Conservation (phyloP, 1,140 invertebrate species). For the Zeugodacus cucurbitae region DNA sequence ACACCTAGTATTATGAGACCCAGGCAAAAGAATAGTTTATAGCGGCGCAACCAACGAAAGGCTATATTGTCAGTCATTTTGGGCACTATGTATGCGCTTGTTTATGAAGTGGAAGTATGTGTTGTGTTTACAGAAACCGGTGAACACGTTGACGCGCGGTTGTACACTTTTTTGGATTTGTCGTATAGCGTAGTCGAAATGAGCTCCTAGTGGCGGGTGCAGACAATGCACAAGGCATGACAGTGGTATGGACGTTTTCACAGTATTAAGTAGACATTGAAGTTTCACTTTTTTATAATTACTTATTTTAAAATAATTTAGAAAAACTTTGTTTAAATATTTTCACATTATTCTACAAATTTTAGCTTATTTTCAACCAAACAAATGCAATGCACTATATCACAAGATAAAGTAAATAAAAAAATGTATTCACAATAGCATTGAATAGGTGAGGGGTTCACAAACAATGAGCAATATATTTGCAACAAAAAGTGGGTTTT, state of each 20-base stretch:
- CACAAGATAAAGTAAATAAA: background rate
- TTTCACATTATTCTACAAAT: background rate
- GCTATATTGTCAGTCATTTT: conserved; percentile 44
- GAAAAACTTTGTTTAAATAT: background rate
- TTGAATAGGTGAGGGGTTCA: background rate
- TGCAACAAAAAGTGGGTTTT: background rate
- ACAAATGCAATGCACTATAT: background rate
- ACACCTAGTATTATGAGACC: conserved; percentile 66
- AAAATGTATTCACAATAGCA: background rate
- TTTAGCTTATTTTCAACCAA: background rate
- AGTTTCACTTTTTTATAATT: background rate
- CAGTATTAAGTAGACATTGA: background rate
- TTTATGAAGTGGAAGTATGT: background rate
- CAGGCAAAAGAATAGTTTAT: conserved; percentile 66
- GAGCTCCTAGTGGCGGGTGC: background rate
- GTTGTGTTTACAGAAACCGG: background rate
- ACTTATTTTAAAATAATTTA: background rate
- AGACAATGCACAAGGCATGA: conserved; percentile 13
- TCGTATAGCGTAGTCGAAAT: background rate
- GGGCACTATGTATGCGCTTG: background rate
- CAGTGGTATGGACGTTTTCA: background rate
- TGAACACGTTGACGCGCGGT: too few species aligned
- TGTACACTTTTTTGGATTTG: background rate
- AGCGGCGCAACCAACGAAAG: conserved; percentile 65
- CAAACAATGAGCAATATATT: background rate